These are phyloP conservation scores for Hyperoplus immaculatus DNA, from an alignment of 2,797 vertebrate genomes.

Conservation along the genomic window DNA sequence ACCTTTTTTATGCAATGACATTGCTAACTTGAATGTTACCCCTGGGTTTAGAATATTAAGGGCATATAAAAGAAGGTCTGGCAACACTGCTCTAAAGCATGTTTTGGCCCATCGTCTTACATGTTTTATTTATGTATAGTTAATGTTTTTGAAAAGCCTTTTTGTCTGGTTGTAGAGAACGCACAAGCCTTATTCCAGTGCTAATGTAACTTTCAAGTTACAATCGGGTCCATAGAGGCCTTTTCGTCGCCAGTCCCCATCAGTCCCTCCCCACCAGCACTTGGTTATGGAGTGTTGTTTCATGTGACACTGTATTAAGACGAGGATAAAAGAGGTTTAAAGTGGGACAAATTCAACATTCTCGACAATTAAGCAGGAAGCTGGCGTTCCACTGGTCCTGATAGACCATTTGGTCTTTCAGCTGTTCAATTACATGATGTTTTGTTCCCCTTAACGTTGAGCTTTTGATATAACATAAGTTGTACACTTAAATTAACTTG, in stretches of 20 bases:
- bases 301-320: slow-evolving; percentile 21
- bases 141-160: neutral
- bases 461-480: neutral
- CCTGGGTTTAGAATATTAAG: neutral
- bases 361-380: slow-evolving; percentile 8
- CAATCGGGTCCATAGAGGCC: neutral
- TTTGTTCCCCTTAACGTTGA: neutral
- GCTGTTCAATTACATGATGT: neutral
- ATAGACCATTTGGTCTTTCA: neutral
- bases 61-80: too few species aligned
- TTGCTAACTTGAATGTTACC: neutral
- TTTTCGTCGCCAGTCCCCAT: slow-evolving; percentile 16
- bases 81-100: neutral
- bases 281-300: slow-evolving; percentile 31
- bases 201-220: neutral
- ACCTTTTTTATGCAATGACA: slow-evolving; percentile 1
- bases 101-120: neutral
- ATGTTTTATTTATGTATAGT: neutral
- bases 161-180: neutral
- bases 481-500: neutral
- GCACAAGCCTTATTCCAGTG: neutral
- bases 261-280: slow-evolving; percentile 2
- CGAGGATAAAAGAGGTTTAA: slow-evolving; percentile 12
- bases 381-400: slow-evolving; percentile 13
- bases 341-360: slow-evolving; percentile 2